Percentiles rank a stretch among this genome's conserved stretches.
Conservation (phyloP, 2,888 invertebrate species). For the Ypsolopha sequella region DNA sequence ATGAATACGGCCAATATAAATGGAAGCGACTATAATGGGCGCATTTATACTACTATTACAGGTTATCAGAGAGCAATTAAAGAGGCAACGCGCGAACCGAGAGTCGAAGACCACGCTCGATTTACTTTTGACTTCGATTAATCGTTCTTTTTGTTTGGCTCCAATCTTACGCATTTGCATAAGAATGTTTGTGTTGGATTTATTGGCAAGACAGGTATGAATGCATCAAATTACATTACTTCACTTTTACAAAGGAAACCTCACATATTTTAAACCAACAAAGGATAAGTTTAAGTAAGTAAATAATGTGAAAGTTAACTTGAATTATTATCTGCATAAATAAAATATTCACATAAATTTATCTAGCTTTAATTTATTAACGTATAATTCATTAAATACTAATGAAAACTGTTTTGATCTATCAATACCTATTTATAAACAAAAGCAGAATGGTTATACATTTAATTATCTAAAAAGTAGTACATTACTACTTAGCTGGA, state of each 20-base stretch:
- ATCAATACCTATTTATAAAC: no score
- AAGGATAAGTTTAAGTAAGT: no score
- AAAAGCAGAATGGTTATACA: no score
- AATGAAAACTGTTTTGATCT: no score
- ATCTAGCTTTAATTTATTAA: no score
- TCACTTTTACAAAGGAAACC: neutral
- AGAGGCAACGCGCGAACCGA: conserved; percentile 42
- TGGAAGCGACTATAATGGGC: conserved; percentile 34
- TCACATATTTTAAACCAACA: no score
- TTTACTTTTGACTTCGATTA: conserved; percentile 57
- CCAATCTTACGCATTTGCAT: conserved; percentile 53
- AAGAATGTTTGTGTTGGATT: conserved; percentile 38
- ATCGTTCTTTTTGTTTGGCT: conserved; percentile 50
- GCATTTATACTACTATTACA: conserved; percentile 51
- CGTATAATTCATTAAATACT: no score
- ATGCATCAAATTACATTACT: conserved; percentile 2
- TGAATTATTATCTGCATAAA: no score
- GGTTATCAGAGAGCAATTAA: conserved; percentile 59
- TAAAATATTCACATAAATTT: no score
- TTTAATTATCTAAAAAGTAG: no score
- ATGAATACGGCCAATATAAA: conserved; percentile 39
- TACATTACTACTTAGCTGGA: no score
- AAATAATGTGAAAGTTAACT: no score
- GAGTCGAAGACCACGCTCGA: conserved; percentile 37
- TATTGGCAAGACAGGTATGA: conserved; percentile 10